A percentile compares a stretch with the other conserved stretches of the same genome.
phyloP scores from a whole-genome alignment of 2,888 invertebrate species.

The Stenodera caucasica region DNA sequence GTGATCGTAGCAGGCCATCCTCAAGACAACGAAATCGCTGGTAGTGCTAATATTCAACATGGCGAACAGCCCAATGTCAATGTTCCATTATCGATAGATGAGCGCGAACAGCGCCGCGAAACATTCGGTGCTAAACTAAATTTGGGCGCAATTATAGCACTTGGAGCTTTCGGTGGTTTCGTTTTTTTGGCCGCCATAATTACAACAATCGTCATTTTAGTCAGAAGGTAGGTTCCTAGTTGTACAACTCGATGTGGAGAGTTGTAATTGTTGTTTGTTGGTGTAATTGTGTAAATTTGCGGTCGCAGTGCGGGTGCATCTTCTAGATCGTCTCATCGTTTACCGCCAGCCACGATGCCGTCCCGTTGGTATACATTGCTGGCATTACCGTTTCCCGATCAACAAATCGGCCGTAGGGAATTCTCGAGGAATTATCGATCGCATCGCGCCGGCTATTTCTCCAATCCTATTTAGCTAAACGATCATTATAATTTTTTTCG shows the following conservation, averaged over 20 bases:
- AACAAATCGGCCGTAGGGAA: slow-evolving; percentile 86
- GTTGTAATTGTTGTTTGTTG: slow-evolving; percentile 5
- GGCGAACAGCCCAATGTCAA: slow-evolving; percentile 70
- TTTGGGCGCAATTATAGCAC: slow-evolving; percentile 83
- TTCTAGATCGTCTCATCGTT: slow-evolving; percentile 56
- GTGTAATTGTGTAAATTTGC: slow-evolving; percentile 16
- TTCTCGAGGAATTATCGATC: slow-evolving; percentile 73
- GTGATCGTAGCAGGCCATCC: slow-evolving; percentile 63
- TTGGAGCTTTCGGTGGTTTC: slow-evolving; percentile 89
- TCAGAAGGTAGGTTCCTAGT: slow-evolving; percentile 81
- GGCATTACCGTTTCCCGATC: slow-evolving; percentile 91
- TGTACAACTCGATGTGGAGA: too few species aligned
- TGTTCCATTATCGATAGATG: slow-evolving; percentile 67
- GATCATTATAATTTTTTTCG: slow-evolving; percentile 13
- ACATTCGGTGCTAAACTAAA: slow-evolving; percentile 72
- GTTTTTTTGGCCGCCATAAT: slow-evolving; percentile 87
- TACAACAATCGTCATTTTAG: slow-evolving; percentile 84
- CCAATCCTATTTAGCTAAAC: slow-evolving; percentile 70
- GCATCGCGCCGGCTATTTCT: slow-evolving; percentile 85
- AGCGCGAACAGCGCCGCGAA: slow-evolving; percentile 61
- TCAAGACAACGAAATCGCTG: slow-evolving; percentile 76
- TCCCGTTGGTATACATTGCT: slow-evolving; percentile 88
- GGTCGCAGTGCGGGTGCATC: slow-evolving; percentile 54
- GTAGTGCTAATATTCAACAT: slow-evolving; percentile 58
- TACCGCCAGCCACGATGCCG: slow-evolving; percentile 65